These are phyloP conservation scores for Crepidodera aurea DNA, from an alignment of 2,888 invertebrate genomes.

Conservation along the genomic window DNA sequence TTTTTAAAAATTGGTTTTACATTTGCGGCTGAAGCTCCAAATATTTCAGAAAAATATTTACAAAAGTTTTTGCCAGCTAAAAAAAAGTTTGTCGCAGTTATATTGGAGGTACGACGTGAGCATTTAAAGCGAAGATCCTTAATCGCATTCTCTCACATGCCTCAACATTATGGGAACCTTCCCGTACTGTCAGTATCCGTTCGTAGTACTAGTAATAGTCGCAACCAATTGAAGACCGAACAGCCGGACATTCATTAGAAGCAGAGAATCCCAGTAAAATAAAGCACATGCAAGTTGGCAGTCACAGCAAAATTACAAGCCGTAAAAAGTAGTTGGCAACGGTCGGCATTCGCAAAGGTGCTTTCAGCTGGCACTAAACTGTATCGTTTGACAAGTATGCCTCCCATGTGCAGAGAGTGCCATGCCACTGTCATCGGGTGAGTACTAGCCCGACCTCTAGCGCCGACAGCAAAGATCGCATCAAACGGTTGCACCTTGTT, in stretches of 20 bases:
- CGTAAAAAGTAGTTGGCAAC: constrained; percentile 28
- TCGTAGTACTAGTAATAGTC: neutral
- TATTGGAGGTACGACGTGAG: too few relatives aligned
- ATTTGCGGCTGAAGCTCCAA: too few relatives aligned
- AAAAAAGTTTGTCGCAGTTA: too few relatives aligned
- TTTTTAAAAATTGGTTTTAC: too few relatives aligned
- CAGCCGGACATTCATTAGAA: constrained; percentile 27
- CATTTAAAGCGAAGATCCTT: too few relatives aligned
- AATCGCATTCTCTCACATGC: neutral
- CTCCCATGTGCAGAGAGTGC: constrained; percentile 37
- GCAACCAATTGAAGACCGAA: neutral
- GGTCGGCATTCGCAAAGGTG: constrained; percentile 38
- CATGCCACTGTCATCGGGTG: constrained; percentile 33
- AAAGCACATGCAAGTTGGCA: constrained; percentile 31
- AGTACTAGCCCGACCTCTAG: constrained; percentile 29
- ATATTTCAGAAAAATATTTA: too few relatives aligned
- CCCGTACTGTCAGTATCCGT: constrained; percentile 10
- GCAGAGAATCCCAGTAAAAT: constrained; percentile 28
- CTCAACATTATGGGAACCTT: constrained; percentile 18
- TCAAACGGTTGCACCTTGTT: constrained; percentile 28
- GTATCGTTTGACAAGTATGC: constrained; percentile 39
- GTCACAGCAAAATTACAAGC: constrained; percentile 27
- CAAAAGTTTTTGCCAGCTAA: too few relatives aligned
- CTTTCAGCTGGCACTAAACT: constrained; percentile 35
- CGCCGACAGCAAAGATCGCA: constrained; percentile 30